Conservation (phyloP, 2,888 invertebrate genomes). For the Glyphotaelius pellucidus region DNA sequence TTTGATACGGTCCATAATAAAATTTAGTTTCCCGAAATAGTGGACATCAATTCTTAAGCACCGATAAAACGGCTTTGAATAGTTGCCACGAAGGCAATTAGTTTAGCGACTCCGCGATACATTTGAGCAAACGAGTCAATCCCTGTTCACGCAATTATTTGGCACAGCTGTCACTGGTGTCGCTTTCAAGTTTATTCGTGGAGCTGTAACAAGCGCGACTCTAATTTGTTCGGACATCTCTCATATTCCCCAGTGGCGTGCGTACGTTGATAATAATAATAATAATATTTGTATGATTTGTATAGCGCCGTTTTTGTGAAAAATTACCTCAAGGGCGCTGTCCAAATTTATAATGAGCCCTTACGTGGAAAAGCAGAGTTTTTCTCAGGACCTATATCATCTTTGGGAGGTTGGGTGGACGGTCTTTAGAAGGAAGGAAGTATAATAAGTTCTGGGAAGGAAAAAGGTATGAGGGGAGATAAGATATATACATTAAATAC, state of each 20-base stretch:
- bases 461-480: too few relatives aligned
- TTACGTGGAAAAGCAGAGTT: too few relatives aligned
- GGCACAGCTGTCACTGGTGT: constrained; percentile 41
- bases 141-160: constrained; percentile 16
- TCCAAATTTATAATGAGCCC: too few relatives aligned
- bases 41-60: not conserved
- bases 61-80: constrained; percentile 1
- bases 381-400: too few relatives aligned
- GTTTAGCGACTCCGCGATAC: constrained; percentile 6
- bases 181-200: constrained; percentile 14
- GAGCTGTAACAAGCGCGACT: constrained; percentile 19
- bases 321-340: too few relatives aligned
- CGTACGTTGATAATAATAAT: not conserved
- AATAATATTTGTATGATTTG: not conserved
- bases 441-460: not conserved
- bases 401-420: too few relatives aligned
- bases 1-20: not conserved
- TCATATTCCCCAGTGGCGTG: constrained; percentile 37
- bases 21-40: not conserved
- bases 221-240: constrained; percentile 24
- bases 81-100: constrained; percentile 28
- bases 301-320: too few relatives aligned
- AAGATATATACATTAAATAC: too few relatives aligned
- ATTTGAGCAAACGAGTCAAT: constrained; percentile 32
- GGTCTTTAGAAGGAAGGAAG: too few relatives aligned